Base-by-base conservation (phyloP, 35 echinoderm and acorn worm species). In the Acanthaster planci region DNA sequence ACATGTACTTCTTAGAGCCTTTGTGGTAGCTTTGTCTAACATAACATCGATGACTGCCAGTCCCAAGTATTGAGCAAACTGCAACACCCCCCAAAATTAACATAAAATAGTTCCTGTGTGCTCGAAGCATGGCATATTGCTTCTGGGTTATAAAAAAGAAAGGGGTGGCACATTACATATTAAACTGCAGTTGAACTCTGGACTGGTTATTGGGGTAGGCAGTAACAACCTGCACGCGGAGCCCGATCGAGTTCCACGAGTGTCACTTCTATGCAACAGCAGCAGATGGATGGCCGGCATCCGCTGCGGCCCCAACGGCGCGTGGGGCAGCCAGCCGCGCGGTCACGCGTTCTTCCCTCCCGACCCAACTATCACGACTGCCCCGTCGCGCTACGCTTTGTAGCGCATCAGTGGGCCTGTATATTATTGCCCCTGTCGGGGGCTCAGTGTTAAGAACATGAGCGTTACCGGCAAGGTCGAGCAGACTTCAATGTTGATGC, bases 171-270 rank as follows among this genome's bases (percentile, higher is more conserved):
- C 23, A 29, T 30, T 72, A 35, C 21, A 72, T 72, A 72, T 72
- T 72, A 72, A 72, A 72, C 64, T 72, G 34, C 64, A 29, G 64
- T 72, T 72, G 64, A 72, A 72, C 64, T 72, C 64, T 72, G 26
- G 64, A 31, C 64, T 47, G 42, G 42, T 47, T 47, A 47, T 47
- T 47, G 12, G 12, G 42, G 12, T 19, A 72, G 64, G 64, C 26
- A 31, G 9, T 60, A 27, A 9, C 64, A 72, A 47, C 12, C 42
- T 47, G 42, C 42, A 47, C 12, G 23, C 23, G 29, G 30, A 29
- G 29, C 64, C 23, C 42, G 12, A 6, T 4, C 4, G 42, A 12
- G 42, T 47, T 47, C 42, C 12, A 47, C 42, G 42, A 4, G 42
- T 4, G 12, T 12, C 42, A n/a, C n/a, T n/a, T n/a, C n/a, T n/a